These are phyloP conservation scores for Plagiodera versicolora DNA, from an alignment of 2,888 invertebrate species.

Conservation along the genomic window DNA sequence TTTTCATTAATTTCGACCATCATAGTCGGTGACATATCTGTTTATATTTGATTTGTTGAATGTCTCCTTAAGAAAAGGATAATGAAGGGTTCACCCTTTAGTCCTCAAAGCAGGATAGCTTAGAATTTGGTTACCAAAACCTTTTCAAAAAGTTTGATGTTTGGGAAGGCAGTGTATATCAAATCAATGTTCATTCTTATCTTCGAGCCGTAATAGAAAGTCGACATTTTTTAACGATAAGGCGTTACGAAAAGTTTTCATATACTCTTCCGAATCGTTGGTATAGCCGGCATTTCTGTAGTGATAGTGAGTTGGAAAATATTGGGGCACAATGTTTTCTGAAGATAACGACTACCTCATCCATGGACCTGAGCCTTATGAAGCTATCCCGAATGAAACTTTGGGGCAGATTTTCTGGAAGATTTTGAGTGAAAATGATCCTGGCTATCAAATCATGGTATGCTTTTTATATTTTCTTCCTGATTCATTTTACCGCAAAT, in stretches of 20 bases:
- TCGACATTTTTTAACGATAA: not conserved
- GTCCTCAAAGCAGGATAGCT: too few relatives aligned
- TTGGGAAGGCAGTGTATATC: not conserved
- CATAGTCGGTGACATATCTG: too few relatives aligned
- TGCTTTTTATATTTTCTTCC: conserved; percentile 1
- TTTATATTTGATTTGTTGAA: too few relatives aligned
- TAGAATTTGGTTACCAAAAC: too few relatives aligned
- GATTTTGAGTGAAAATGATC: conserved; percentile 14
- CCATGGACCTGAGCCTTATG: conserved; percentile 24
- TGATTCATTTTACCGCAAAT: too few relatives aligned
- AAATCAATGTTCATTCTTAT: not conserved
- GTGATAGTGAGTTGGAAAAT: conserved; percentile 7
- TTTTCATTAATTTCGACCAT: too few relatives aligned
- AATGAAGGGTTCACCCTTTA: too few relatives aligned
- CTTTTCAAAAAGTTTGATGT: not conserved
- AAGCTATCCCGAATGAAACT: conserved; percentile 20
- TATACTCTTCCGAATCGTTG: not conserved
- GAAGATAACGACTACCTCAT: conserved; percentile 27
- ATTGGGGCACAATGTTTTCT: not conserved
- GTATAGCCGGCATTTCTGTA: conserved; percentile 9
- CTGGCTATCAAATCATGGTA: conserved; percentile 25
- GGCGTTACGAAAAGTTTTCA: not conserved
- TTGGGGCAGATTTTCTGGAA: conserved; percentile 26
- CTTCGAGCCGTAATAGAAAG: not conserved
- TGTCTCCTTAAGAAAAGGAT: too few relatives aligned